A percentile compares a stretch with the other conserved stretches of the same genome.
Evolutionary conservation across 2,797 vertebrate species (phyloP).

Genomic region (Oreonectes daqikongensis): DNA sequence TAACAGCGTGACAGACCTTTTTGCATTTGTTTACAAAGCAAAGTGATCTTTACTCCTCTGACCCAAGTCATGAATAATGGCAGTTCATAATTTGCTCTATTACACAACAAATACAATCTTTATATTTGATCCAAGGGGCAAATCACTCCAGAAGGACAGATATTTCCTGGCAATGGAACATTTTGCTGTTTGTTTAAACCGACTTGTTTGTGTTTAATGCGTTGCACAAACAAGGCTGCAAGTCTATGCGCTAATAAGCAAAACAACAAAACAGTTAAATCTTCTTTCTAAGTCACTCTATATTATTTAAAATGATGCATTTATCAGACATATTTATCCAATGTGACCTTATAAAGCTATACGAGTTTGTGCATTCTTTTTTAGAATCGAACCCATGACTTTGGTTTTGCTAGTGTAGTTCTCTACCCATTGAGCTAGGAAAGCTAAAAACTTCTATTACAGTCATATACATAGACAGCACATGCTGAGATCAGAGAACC

Average conservation of each 20-base stretch:
- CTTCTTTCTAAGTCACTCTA: background rate
- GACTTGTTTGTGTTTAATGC: background rate
- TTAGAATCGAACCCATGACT: background rate
- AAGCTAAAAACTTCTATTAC: no score
- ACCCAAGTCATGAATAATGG: background rate
- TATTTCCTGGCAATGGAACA: background rate
- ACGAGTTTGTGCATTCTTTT: background rate
- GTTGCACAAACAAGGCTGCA: background rate
- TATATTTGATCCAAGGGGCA: background rate
- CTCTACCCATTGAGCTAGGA: no score
- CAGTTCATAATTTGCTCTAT: background rate
- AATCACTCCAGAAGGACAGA: background rate
- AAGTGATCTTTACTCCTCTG: background rate
- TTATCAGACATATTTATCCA: no score
- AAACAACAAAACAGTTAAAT: background rate
- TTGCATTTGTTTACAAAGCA: slow-evolving; percentile 16
- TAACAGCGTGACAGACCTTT: background rate
- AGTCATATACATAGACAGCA: background rate
- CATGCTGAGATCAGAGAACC: slow-evolving; percentile 48
- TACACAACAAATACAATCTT: background rate
- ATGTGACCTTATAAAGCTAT: no score
- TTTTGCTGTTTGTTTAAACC: background rate
- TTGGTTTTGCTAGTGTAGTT: background rate
- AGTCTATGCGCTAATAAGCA: background rate
- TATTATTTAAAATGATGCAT: no score